phyloP scores from a whole-genome alignment of 2,888 invertebrate genomes.

The Anagyrus pseudococci region DNA sequence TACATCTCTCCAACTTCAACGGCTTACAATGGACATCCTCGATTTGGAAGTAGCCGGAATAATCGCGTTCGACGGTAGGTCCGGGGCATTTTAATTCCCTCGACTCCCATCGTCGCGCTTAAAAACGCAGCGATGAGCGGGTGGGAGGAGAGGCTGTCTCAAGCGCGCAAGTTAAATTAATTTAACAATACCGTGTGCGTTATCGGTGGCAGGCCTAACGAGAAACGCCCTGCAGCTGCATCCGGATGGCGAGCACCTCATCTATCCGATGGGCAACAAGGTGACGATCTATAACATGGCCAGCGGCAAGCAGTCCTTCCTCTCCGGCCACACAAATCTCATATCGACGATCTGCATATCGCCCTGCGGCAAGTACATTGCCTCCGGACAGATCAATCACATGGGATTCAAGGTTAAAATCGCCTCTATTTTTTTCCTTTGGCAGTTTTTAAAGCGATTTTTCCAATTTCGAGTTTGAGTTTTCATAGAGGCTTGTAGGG shows the following conservation, averaged over 20 bases:
- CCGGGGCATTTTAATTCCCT: background rate
- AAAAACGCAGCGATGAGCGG: too few relatives aligned
- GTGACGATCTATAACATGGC: slow-evolving; percentile 75
- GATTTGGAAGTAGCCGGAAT: slow-evolving; percentile 74
- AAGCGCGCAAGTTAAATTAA: too few relatives aligned
- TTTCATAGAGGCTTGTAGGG: too few relatives aligned
- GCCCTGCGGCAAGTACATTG: slow-evolving; percentile 77
- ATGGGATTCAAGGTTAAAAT: slow-evolving; percentile 80
- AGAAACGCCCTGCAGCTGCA: slow-evolving; percentile 73
- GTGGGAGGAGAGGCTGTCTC: too few relatives aligned
- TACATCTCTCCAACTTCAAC: background rate
- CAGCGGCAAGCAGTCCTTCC: slow-evolving; percentile 75
- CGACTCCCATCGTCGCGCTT: too few relatives aligned
- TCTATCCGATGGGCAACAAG: slow-evolving; percentile 82
- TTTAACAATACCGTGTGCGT: slow-evolving; percentile 1
- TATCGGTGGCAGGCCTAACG: slow-evolving; percentile 56
- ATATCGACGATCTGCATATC: slow-evolving; percentile 82
- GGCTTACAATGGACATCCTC: slow-evolving; percentile 63
- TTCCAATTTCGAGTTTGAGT: slow-evolving; percentile 4
- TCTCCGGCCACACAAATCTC: slow-evolving; percentile 81
- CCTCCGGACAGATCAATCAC: slow-evolving; percentile 89
- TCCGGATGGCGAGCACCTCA: slow-evolving; percentile 73
- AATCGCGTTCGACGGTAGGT: slow-evolving; percentile 81
- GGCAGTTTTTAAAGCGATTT: background rate
- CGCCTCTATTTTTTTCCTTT: background rate